Conservation (phyloP, 2,888 invertebrate genomes). For the Acronicta leporina region DNA sequence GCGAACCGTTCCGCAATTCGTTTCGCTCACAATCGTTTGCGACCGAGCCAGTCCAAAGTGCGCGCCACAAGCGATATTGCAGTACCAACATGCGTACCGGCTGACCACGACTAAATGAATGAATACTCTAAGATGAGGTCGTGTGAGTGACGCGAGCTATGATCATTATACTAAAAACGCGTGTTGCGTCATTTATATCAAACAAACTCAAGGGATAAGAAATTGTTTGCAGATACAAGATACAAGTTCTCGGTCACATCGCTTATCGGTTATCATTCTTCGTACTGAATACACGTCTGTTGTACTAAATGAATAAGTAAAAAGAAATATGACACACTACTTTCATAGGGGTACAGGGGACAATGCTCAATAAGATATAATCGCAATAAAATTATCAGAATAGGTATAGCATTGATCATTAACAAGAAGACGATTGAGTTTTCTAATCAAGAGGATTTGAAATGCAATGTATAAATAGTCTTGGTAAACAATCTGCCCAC, state of each 20-base stretch:
- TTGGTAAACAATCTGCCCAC: conserved; percentile 45
- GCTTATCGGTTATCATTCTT: conserved; percentile 50
- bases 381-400: background rate
- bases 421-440: background rate
- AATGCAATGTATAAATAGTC: conserved; percentile 34
- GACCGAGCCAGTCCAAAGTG: conserved; percentile 51
- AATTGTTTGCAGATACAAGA: conserved; percentile 48
- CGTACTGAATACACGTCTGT: conserved; percentile 26
- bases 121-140: conserved; percentile 55
- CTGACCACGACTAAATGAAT: conserved; percentile 59
- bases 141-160: conserved; percentile 57
- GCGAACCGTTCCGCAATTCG: conserved; percentile 42
- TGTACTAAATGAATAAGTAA: conserved; percentile 15
- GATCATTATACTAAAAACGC: conserved; percentile 66
- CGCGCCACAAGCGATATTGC: conserved; percentile 44
- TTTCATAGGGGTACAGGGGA: conserved; percentile 1
- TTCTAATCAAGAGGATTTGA: conserved; percentile 3
- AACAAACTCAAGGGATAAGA: conserved; percentile 43
- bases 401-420: background rate
- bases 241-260: conserved; percentile 49
- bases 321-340: conserved; percentile 20
- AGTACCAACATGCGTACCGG: conserved; percentile 35
- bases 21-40: conserved; percentile 41
- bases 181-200: conserved; percentile 63
- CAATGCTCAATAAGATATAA: too few species aligned